Percentiles rank a stretch among this genome's conserved stretches.
These are phyloP conservation scores for Cephus cinctus DNA, from an alignment of 1,140 invertebrate genomes.

Conservation along the genomic window DNA sequence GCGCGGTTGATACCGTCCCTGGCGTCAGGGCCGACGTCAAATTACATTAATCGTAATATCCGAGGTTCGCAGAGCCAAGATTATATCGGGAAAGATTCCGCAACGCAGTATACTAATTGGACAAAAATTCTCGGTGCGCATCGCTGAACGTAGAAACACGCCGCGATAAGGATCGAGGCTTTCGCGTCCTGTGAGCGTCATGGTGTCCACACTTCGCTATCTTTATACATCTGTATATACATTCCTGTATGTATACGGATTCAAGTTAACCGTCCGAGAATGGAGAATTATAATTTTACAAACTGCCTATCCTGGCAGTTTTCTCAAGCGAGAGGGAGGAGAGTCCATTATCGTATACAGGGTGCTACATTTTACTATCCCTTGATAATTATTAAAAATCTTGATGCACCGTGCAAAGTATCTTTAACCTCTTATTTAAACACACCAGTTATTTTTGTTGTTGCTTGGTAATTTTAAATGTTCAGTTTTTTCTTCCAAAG, in stretches of 20 bases:
- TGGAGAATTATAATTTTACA: constrained; percentile 35
- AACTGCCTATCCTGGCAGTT: constrained; percentile 22
- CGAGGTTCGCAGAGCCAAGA: constrained; percentile 22
- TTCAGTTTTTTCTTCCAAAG: no score
- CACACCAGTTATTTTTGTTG: no score
- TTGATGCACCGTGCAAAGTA: no score
- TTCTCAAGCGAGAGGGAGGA: no score
- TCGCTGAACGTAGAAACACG: constrained; percentile 28
- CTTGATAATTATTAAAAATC: no score
- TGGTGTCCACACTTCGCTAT: constrained; percentile 13
- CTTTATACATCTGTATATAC: not conserved
- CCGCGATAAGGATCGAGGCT: constrained; percentile 33
- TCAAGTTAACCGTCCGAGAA: constrained; percentile 22
- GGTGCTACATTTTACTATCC: no score
- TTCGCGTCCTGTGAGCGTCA: constrained; percentile 37
- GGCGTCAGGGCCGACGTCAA: constrained; percentile 28
- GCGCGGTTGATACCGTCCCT: no score
- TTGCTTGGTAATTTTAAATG: no score
- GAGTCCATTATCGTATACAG: no score
- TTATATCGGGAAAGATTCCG: constrained; percentile 30
- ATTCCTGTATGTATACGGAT: constrained; percentile 18
- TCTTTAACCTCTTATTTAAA: no score
- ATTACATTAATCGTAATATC: constrained; percentile 38
- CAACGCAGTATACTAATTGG: constrained; percentile 38
- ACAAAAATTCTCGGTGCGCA: constrained; percentile 31